phyloP scores from a whole-genome alignment of 2,113 vertebrate genomes.

The Cettia cetti region DNA sequence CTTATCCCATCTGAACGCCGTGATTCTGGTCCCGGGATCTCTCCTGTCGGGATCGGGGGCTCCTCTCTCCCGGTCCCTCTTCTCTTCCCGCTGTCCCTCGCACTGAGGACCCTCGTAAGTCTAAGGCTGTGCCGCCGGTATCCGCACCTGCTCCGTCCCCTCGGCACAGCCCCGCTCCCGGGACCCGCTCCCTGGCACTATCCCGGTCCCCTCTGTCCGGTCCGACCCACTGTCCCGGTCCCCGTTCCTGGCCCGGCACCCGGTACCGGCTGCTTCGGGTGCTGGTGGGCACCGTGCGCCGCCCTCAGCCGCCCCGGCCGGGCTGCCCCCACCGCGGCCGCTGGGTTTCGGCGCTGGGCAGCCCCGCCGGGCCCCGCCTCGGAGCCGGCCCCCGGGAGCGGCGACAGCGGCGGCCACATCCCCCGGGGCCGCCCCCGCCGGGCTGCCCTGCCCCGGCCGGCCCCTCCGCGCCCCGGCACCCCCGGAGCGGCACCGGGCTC shows the following conservation, averaged over 20 bases:
- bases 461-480: too few relatives aligned
- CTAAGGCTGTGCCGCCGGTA: background rate
- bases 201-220: background rate
- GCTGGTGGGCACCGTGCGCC: background rate
- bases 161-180: background rate
- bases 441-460: background rate
- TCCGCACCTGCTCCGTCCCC: background rate
- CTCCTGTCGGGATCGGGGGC: background rate
- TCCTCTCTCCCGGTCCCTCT: background rate
- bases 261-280: background rate
- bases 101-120: background rate
- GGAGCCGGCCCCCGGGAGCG: conserved; percentile 24
- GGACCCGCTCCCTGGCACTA: background rate
- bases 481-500: too few relatives aligned
- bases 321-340: background rate
- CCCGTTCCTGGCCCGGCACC: background rate
- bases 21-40: background rate
- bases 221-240: background rate
- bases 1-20: background rate
- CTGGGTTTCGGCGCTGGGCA: background rate
- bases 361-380: conserved; percentile 1
- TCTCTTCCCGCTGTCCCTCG: background rate
- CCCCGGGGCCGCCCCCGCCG: conserved; percentile 21
- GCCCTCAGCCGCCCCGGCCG: background rate
- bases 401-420: background rate